Percentiles rank a stretch among this genome's conserved stretches.
These are phyloP conservation scores for Acanthosoma haemorrhoidale DNA, from an alignment of 2,888 invertebrate species.

Conservation along the genomic window DNA sequence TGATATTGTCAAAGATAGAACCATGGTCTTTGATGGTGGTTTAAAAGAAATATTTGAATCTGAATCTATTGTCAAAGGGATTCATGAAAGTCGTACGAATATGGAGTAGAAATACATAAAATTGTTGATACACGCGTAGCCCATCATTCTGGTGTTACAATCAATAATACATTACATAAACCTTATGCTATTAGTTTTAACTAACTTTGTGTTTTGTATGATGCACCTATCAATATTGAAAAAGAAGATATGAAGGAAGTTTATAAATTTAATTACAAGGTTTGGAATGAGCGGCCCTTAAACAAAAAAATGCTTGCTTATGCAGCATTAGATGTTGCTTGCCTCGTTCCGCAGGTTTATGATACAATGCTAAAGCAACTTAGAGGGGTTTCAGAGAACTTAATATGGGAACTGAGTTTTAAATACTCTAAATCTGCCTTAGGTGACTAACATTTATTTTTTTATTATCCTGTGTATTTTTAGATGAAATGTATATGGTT, in stretches of 20 bases:
- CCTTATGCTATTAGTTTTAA: neutral
- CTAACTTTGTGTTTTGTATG: neutral
- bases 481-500: no score
- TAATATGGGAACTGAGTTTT: neutral
- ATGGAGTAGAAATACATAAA: neutral
- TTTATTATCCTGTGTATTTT: no score
- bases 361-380: neutral
- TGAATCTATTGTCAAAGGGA: neutral
- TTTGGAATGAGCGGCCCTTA: neutral
- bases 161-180: neutral
- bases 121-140: conserved; percentile 15
- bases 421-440: neutral
- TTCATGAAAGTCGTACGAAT: conserved; percentile 13
- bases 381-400: neutral
- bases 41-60: conserved; percentile 13
- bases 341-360: conserved; percentile 7
- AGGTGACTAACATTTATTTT: neutral
- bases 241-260: conserved; percentile 4
- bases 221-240: neutral
- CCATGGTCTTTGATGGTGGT: neutral
- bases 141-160: neutral
- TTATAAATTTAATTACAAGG: neutral
- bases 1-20: neutral
- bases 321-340: conserved; percentile 14
- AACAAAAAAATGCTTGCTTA: neutral